Evolutionary conservation across 2,888 invertebrate genomes (phyloP).

Genomic region (Gymnosoma rotundatum): DNA sequence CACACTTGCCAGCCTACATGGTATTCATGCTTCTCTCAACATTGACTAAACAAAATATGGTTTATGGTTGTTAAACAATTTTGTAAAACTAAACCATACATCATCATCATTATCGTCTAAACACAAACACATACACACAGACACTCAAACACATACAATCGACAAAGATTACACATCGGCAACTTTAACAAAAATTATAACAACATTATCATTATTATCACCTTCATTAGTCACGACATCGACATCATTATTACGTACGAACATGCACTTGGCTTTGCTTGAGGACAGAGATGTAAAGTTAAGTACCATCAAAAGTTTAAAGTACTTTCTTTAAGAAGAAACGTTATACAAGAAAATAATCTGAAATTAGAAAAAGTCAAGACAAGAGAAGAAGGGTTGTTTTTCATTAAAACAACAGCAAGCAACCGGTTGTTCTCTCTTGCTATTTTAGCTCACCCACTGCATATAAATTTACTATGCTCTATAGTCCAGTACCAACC

Average conservation of each 20-base stretch:
- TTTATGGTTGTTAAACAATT: conserved; percentile 59
- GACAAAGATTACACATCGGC: neutral
- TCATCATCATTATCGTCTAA: conserved; percentile 8
- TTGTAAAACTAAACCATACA: conserved; percentile 48
- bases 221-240: conserved; percentile 8
- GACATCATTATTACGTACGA: conserved; percentile 21
- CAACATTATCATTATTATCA: conserved; percentile 24
- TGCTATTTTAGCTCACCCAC: too few relatives aligned
- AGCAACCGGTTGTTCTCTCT: too few relatives aligned
- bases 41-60: conserved; percentile 50
- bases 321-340: neutral
- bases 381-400: too few relatives aligned
- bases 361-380: too few relatives aligned
- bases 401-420: too few relatives aligned
- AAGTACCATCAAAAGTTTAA: too few relatives aligned
- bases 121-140: neutral
- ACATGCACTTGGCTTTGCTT: conserved; percentile 1
- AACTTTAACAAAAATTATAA: neutral
- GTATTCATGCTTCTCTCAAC: neutral
- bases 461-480: too few relatives aligned
- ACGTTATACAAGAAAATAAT: too few relatives aligned
- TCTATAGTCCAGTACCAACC: too few relatives aligned
- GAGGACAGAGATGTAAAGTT: too few relatives aligned
- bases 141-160: neutral
- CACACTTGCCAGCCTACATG: too few relatives aligned